Evolutionary conservation across 35 echinoderm and acorn worm genomes (phyloP).

Genomic region (Apostichopus parvimensis): DNA sequence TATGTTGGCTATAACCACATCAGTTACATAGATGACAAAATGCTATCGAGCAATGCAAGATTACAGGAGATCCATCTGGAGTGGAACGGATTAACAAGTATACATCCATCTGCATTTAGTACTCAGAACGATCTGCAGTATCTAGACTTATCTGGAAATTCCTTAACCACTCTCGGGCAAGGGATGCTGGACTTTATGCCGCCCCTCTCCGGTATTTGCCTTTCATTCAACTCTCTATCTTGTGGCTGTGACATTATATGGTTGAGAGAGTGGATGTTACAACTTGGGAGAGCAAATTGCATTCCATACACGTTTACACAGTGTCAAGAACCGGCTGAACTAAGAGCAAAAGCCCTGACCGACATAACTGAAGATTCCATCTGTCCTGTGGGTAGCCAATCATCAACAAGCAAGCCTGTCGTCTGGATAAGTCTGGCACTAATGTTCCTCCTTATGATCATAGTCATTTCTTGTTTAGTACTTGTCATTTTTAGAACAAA

Average conservation of each 20-base stretch:
- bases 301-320: not conserved
- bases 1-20: not conserved
- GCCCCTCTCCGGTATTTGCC: not conserved
- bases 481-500: no score
- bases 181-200: not conserved
- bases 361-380: not conserved
- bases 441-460: not conserved
- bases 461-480: not conserved
- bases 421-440: not conserved
- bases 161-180: not conserved
- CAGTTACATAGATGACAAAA: not conserved
- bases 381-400: not conserved
- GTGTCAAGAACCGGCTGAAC: not conserved
- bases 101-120: not conserved
- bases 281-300: not conserved
- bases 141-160: not conserved
- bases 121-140: not conserved
- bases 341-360: not conserved
- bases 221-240: not conserved
- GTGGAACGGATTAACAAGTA: not conserved
- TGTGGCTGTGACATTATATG: not conserved
- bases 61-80: not conserved
- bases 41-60: not conserved
- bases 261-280: conserved; percentile 1
- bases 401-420: not conserved